Evolutionary conservation across 2,113 vertebrate genomes (phyloP), one percentile per base, ranked within the genome.

Genomic region (Lasiurus cinereus): DNA sequence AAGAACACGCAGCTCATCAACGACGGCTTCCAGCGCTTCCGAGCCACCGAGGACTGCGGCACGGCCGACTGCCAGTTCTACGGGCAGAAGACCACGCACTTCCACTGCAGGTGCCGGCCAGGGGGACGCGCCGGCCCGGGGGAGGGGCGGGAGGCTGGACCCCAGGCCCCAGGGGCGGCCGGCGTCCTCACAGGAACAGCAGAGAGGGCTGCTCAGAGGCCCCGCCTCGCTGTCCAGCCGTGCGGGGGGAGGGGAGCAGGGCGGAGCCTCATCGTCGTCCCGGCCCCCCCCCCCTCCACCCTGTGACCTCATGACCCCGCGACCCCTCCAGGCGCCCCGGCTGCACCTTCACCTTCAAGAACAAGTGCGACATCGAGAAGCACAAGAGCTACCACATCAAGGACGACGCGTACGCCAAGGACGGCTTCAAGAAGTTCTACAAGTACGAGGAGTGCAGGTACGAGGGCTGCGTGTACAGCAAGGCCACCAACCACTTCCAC

Each of bases 381-480:
- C 99, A 99, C 99, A 99, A 99, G 98, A 99, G 99, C 98, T 99
- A 99, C 98, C 99, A 99, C 99, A 99, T 99, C 98, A 99, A 99
- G 98, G 99, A 99, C 1, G 99, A 99, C 21, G 99, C 99, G 46
- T 99, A 99, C 0, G 99, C 99, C 98, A 99, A 99, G 98, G 99
- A 99, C 0, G 99, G 99, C 97, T 99, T 99, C 98, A 99, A 99
- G 99, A 99, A 99, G 98, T 99, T 99, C 98, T 99, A 99, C 96
- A 99, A 99, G 97, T 99, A 99, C 0, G 99, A 99, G 97, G 99
- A 99, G 95, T 99, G 99, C 99, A 99, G 99, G 98, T 99, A 99
- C 0, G 99, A 99, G 94, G 99, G 99, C 98, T 99, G 99, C 8
- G 99, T 99, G 92, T 99, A 99, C 99, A 99, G 99, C 98, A 99